A percentile compares a stretch with the other conserved stretches of the same genome.
Conservation (phyloP, 2,888 invertebrate species). For the Pachymerium ferrugineum region DNA sequence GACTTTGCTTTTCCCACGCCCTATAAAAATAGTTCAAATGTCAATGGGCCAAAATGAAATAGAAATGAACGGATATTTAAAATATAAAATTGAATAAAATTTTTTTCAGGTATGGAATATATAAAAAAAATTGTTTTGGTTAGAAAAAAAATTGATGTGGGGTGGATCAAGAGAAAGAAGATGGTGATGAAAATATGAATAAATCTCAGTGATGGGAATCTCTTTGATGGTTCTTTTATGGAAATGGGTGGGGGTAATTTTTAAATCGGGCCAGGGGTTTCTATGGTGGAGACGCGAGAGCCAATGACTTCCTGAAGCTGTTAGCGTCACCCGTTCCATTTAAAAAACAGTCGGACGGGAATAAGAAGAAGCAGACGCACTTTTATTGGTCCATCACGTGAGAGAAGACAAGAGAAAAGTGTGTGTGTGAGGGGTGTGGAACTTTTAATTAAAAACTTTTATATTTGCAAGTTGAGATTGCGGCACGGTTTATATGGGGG, state of each 20-base stretch:
- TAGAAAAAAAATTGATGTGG: not conserved
- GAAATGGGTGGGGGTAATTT: not conserved
- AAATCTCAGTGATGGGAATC: not conserved
- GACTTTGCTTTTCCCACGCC: not conserved
- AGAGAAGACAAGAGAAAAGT: not conserved
- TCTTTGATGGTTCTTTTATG: not conserved
- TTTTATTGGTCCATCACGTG: not conserved
- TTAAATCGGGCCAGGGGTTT: not conserved
- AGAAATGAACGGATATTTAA: not conserved
- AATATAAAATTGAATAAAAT: not conserved
- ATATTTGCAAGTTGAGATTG: not conserved
- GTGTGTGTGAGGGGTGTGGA: not conserved
- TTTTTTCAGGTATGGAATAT: not conserved
- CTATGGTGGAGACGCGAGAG: not conserved
- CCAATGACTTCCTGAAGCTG: slow-evolving; percentile 27
- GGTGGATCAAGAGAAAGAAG: not conserved
- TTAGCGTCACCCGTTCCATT: slow-evolving; percentile 21
- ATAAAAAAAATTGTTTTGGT: not conserved
- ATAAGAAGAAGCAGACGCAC: not conserved
- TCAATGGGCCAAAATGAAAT: not conserved
- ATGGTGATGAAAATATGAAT: not conserved
- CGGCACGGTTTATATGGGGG: not conserved
- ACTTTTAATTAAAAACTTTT: slow-evolving; percentile 30
- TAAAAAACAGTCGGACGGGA: slow-evolving; percentile 19
- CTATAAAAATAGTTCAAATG: not conserved